Base-by-base conservation (phyloP, 2,888 invertebrate species). In the Agrochola lychnidis region DNA sequence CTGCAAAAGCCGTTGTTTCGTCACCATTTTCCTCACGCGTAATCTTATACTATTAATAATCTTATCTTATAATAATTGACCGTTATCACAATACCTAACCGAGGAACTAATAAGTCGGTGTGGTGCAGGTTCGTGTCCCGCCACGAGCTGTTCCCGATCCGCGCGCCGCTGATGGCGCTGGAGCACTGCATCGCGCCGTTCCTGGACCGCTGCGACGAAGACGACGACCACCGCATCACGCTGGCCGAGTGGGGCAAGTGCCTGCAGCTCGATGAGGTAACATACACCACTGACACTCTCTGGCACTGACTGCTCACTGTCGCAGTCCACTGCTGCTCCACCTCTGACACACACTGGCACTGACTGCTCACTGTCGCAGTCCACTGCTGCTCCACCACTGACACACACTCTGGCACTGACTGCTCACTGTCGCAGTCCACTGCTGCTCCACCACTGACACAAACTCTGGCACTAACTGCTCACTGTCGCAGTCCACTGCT, bases 111-210 rank as follows among this genome's bases (percentile, higher is more conserved):
- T 6, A 16, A 30, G 10, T n/a, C 4, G 42, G 45, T n/a, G 4
- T 48, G 45, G 10, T n/a, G 30, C 68, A 79, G 80, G 40, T 95
- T 97, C 84, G 99, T 99, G 64, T 99, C 99, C 45, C 98, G 99
- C 59, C 99, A 99, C 97, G 99, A 99, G 96, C 97, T 99, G 91
- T 99, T 99, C 97, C 99, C 99, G 73, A 99, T 99, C 93, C 98
- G 99, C 81, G 99, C 99, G 70, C 99, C 99, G 4, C 97, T 99
- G 84, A 98, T 99, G 97, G 98, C 99, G 57, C 97, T 99, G 96
- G 99, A 99, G 96, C 99, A 99, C 94, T 99, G 99, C 97, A 99
- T 99, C 95, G 98, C 99, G 79, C 99, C 99, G 61, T 99, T 99
- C 97, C 97, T 99, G 83, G 98, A 99, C 95, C 97, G 97, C 48